phyloP scores from a whole-genome alignment of 2,113 vertebrate genomes.

The Ceratotherium simum region DNA sequence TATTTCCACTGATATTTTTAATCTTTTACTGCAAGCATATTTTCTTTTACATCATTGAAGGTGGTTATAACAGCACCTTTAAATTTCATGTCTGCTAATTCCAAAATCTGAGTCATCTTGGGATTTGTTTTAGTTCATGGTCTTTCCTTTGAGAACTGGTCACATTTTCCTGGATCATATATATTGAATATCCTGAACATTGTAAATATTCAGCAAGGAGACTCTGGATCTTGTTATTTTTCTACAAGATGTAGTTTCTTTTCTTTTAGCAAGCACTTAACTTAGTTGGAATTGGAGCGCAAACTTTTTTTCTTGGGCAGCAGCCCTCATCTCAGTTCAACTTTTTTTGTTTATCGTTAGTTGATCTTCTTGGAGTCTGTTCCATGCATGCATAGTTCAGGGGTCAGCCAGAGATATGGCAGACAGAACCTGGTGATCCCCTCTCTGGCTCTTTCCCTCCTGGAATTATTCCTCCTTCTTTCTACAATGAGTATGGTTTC shows the following conservation, averaged over 20 bases:
- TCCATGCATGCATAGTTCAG: background rate
- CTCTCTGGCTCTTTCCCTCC: background rate
- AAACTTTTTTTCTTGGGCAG: background rate
- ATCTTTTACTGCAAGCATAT: background rate
- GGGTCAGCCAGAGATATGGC: background rate
- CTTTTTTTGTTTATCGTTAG: background rate
- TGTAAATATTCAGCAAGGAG: background rate
- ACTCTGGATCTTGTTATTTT: background rate
- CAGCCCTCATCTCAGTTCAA: background rate
- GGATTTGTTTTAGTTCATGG: background rate
- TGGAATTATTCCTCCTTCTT: background rate
- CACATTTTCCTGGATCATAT: background rate
- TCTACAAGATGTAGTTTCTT: background rate
- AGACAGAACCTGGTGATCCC: background rate
- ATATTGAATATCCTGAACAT: background rate
- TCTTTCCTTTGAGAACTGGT: background rate
- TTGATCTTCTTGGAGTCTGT: background rate
- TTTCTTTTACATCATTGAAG: background rate
- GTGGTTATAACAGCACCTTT: background rate
- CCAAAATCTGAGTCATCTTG: background rate
- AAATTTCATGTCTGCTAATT: background rate
- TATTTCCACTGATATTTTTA: background rate
- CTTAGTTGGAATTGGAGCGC: background rate
- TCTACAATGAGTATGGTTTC: background rate
- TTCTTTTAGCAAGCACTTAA: background rate